Conservation (phyloP, 2,113 vertebrate species). For the Dasyprocta punctata region DNA sequence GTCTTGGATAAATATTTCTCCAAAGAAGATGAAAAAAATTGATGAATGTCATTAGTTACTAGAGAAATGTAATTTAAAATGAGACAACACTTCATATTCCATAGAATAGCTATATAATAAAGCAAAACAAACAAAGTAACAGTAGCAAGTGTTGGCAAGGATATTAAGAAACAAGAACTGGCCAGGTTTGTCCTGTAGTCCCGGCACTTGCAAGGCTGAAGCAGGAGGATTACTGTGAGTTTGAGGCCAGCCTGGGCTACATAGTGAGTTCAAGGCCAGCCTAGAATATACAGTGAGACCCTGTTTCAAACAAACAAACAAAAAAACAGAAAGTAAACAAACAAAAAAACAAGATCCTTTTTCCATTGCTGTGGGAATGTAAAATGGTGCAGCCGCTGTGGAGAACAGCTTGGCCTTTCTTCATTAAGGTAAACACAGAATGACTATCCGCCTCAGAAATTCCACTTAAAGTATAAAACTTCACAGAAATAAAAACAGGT, state of each 20-base stretch:
- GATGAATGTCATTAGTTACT: background rate
- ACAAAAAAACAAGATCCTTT: background rate
- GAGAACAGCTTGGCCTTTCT: background rate
- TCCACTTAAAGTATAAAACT: background rate
- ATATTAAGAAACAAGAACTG: background rate
- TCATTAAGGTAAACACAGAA: background rate
- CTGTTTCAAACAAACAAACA: background rate
- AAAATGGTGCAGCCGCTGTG: background rate
- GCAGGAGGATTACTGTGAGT: background rate
- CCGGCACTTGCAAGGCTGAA: background rate
- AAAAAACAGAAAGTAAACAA: background rate
- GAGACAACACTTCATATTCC: background rate
- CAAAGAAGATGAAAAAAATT: background rate
- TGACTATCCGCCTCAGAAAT: background rate
- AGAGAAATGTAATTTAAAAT: conserved; percentile 10
- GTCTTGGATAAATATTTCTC: background rate
- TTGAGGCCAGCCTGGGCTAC: background rate
- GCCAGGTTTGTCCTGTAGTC: background rate
- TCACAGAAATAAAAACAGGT: background rate
- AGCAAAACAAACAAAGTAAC: background rate
- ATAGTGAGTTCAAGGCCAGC: background rate
- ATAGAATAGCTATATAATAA: background rate
- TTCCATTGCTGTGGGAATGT: background rate
- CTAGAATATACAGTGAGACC: background rate
- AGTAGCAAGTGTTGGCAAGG: background rate